Evolutionary conservation across 2,113 vertebrate genomes (phyloP), one percentile per base, ranked within the genome.

Genomic region (Trichomycterus rosablanca): DNA sequence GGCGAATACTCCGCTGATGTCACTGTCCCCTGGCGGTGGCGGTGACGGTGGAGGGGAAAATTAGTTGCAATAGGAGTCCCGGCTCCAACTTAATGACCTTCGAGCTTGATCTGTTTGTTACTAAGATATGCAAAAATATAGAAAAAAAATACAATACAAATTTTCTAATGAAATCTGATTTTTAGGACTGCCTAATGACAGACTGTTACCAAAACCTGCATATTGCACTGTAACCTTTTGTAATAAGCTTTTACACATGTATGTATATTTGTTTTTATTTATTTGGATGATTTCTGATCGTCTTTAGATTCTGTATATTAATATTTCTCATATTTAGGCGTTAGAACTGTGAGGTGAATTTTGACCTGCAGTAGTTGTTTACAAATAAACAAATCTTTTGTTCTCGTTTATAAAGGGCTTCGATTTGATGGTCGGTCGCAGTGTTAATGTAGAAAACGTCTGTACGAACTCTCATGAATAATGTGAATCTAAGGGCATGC

Each of bases 1-100:
- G 23, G 18, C 39, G 34, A 67, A 76, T 70, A 78, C 73, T 64
- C 55, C 66, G 72, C 76, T 87, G 85, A 87, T 79, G 82, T 88
- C 82, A 86, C 83, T 63, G 74, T 88, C 87, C 80, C 84, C 59
- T 63, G 84, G 65, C 69, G 55, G 7, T 39, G 70, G 37, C 34
- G 63, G 78, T 63, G 84, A 65, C 69, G 55, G 7, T 39, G 70
- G 37, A 37, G 63, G 78, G 73, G 79, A 80, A 67, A 77, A 71
- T 69, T 55, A 72, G 63, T 49, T 40, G 26, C 70, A 67, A 59
- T 59, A 48, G 32, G 64, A 67, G 42, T 9, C 54, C 50, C 15
- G 42, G 44, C 35, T 53, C 49, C 48, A 63, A 56, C 60, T 34
- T 18, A 2, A 23, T 16, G 59, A 63, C 40, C 30, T 34, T 45